Evolutionary conservation across 2,113 vertebrate species (phyloP).

Genomic region (Lasiurus cinereus): DNA sequence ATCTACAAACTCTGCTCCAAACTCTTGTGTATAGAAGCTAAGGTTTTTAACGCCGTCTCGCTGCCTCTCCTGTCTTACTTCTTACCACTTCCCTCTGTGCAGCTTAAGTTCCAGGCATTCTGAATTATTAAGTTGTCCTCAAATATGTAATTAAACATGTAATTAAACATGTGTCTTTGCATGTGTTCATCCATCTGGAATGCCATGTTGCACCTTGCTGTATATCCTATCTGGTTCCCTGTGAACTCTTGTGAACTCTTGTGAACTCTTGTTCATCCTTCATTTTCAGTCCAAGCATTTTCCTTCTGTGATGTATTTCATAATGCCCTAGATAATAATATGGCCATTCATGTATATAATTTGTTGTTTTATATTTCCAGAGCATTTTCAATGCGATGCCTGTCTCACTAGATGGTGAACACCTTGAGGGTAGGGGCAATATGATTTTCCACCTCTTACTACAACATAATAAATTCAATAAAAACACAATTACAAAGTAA

Average conservation of each 20-base stretch:
- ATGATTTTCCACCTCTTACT: neutral
- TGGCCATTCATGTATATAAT: neutral
- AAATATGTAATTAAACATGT: neutral
- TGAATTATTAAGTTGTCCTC: neutral
- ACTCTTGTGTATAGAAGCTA: neutral
- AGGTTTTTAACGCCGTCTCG: neutral
- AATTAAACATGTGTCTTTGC: neutral
- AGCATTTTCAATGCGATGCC: neutral
- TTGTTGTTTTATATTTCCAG: neutral
- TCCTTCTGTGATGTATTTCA: neutral
- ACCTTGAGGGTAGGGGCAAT: neutral
- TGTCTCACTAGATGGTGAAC: neutral
- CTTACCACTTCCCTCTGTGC: neutral
- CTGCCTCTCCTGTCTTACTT: neutral
- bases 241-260: neutral
- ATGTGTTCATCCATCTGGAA: neutral
- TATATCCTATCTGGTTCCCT: neutral
- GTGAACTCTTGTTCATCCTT: neutral
- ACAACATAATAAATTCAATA: neutral
- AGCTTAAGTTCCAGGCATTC: neutral
- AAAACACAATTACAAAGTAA: neutral
- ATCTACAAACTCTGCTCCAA: neutral
- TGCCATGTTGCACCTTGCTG: neutral
- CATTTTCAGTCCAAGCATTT: neutral
- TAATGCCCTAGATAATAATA: neutral